Evolutionary conservation across 2,797 vertebrate genomes (phyloP).

Genomic region (Erethizon dorsatum): DNA sequence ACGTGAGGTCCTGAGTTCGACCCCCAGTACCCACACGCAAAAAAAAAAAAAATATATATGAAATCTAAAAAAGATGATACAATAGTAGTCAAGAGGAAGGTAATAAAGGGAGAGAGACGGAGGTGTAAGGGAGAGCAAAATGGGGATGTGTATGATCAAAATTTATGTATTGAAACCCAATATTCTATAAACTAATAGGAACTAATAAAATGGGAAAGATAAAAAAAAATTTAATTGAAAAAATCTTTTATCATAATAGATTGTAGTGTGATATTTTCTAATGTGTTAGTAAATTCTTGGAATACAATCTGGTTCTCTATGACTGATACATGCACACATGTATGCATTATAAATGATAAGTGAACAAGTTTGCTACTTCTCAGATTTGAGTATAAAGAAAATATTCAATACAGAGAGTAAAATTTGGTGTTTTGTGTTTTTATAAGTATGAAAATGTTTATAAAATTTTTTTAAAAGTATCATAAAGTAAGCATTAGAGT

Average conservation of each 20-base stretch:
- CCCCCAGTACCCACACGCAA: too few relatives aligned
- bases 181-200: neutral
- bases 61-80: neutral
- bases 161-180: neutral
- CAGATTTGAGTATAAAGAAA: slow-evolving; percentile 56
- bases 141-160: neutral
- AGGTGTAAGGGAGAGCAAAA: neutral
- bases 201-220: neutral
- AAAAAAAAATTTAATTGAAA: slow-evolving; percentile 42
- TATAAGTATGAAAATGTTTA: slow-evolving; percentile 54
- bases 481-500: slow-evolving; percentile 43
- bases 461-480: slow-evolving; percentile 46
- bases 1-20: too few relatives aligned
- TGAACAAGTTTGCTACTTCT: slow-evolving; percentile 22
- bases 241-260: slow-evolving; percentile 1
- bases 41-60: neutral
- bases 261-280: neutral
- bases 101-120: neutral
- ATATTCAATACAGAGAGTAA: neutral
- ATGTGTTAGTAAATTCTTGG: slow-evolving; percentile 21
- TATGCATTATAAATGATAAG: slow-evolving; percentile 11
- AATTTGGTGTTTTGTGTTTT: slow-evolving; percentile 59
- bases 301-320: slow-evolving; percentile 5
- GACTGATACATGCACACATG: neutral
- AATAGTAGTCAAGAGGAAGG: neutral